These are phyloP conservation scores for Scopus umbretta DNA, from an alignment of 2,113 vertebrate genomes.

Conservation along the genomic window DNA sequence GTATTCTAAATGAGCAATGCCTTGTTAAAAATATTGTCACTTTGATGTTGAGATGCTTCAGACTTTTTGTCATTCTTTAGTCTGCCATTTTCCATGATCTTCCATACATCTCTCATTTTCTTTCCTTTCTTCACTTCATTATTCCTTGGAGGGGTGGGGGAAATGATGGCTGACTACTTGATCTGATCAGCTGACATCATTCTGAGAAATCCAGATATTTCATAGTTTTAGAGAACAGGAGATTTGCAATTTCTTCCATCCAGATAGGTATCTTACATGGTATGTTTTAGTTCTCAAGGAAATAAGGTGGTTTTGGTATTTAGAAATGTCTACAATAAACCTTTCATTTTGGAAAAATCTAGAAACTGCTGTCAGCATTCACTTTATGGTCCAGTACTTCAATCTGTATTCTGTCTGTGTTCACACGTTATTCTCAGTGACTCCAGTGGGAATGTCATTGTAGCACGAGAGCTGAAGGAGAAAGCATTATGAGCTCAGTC, in stretches of 20 bases:
- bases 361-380: not conserved
- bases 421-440: not conserved
- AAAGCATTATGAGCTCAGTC: not conserved
- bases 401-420: not conserved
- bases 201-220: not conserved
- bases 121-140: not conserved
- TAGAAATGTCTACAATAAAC: not conserved
- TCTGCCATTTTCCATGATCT: not conserved
- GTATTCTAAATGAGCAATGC: not conserved
- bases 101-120: not conserved
- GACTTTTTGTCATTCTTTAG: not conserved
- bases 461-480: not conserved
- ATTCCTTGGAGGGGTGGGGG: not conserved
- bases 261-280: not conserved
- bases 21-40: not conserved
- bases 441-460: not conserved
- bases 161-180: not conserved
- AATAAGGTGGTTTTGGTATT: not conserved
- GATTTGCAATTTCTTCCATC: not conserved
- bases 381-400: not conserved
- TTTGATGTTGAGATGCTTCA: not conserved
- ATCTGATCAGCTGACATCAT: not conserved
- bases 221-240: not conserved
- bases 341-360: not conserved
- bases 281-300: not conserved